Conservation (phyloP, 2,113 vertebrate genomes). For the Protomyctophum bolini region DNA sequence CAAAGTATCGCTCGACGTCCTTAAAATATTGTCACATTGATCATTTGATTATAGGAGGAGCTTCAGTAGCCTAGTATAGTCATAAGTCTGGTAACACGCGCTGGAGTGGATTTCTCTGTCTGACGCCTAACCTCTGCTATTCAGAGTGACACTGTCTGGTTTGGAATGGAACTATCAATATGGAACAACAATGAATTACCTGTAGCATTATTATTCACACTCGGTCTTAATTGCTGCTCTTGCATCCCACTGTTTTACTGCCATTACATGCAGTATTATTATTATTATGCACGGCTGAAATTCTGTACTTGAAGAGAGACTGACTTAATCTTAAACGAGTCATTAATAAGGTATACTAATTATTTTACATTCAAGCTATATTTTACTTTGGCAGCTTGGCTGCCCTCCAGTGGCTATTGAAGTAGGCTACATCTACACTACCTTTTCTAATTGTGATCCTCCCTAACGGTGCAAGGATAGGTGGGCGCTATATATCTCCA, state of each 20-base stretch:
- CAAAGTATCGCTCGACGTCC: slow-evolving; percentile 35
- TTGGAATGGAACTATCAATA: slow-evolving; percentile 52
- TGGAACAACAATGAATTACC: slow-evolving; percentile 22
- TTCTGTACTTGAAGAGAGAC: not conserved
- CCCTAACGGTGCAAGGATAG: no score
- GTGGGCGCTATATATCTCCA: no score
- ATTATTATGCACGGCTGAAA: not conserved
- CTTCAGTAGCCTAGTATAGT: slow-evolving; percentile 28
- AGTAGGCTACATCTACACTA: not conserved
- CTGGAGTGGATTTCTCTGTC: slow-evolving; percentile 49
- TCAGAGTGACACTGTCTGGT: not conserved
- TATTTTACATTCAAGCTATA: not conserved
- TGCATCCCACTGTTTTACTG: slow-evolving; percentile 15
- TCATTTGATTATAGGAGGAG: slow-evolving; percentile 64
- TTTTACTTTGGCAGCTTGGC: slow-evolving; percentile 21
- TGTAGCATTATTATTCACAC: no score
- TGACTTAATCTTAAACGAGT: not conserved
- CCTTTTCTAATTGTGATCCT: no score
- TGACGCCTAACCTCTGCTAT: no score
- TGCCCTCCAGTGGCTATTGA: slow-evolving; percentile 56
- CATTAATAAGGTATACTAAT: no score
- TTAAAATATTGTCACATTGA: slow-evolving; percentile 61
- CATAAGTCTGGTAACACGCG: slow-evolving; percentile 18
- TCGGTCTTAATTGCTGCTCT: no score
- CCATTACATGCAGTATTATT: slow-evolving; percentile 1